Conservation (phyloP, 2,113 vertebrate species). For the Coturnix japonica region DNA sequence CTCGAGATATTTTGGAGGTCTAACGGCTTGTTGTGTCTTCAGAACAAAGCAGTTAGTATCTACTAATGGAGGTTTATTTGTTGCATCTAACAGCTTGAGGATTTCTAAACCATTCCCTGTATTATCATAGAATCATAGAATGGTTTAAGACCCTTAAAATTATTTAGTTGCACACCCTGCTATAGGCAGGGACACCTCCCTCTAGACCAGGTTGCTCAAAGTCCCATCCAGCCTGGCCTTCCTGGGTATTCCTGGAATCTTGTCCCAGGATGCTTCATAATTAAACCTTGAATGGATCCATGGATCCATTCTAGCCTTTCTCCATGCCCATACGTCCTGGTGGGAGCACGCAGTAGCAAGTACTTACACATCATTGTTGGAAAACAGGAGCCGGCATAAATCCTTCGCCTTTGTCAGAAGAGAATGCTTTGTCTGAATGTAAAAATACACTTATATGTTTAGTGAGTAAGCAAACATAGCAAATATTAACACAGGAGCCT, state of each 20-base stretch:
- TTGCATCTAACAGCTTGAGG: neutral
- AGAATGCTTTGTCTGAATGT: neutral
- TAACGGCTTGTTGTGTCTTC: neutral
- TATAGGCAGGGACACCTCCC: too few species aligned
- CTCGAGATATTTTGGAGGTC: neutral
- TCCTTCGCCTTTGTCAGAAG: neutral
- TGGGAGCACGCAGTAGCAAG: neutral
- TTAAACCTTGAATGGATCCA: neutral
- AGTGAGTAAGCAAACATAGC: rapidly evolving
- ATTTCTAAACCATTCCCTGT: neutral
- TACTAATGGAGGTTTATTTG: neutral
- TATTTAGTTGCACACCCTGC: too few species aligned
- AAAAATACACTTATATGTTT: neutral
- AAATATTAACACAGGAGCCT: neutral
- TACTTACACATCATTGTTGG: neutral
- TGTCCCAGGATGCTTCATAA: neutral
- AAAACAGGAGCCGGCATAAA: rapidly evolving
- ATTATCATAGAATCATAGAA: too few species aligned
- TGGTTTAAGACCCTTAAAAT: too few species aligned
- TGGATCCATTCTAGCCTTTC: neutral
- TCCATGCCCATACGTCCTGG: rapidly evolving
- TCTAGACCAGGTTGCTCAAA: too few species aligned
- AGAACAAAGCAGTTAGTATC: neutral
- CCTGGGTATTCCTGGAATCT: neutral
- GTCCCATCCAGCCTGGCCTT: too few species aligned